Evolutionary conservation across 2,888 invertebrate species (phyloP).

Genomic region (Hypena proboscidalis): DNA sequence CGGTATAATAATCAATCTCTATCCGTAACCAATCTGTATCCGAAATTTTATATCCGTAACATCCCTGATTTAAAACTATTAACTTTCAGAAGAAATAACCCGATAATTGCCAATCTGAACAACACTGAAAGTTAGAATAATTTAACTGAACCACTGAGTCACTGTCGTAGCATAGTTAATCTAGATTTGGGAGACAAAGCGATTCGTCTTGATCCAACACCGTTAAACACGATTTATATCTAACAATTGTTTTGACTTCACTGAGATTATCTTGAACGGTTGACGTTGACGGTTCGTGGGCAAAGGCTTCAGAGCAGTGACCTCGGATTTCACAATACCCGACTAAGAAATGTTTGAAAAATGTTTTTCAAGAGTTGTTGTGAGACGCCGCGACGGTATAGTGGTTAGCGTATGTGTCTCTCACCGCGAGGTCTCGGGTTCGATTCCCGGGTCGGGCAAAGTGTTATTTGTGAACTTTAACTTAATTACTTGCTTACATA

Average conservation of each 20-base stretch:
- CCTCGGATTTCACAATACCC: too few species aligned
- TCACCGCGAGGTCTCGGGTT: too few species aligned
- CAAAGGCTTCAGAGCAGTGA: not conserved
- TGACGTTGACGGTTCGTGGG: slow-evolving; percentile 1
- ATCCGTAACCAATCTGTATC: too few species aligned
- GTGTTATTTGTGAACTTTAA: too few species aligned
- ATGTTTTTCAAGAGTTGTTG: too few species aligned
- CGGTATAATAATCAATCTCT: too few species aligned
- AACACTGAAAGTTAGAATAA: slow-evolving; percentile 40
- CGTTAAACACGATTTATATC: slow-evolving; percentile 44
- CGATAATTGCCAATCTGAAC: slow-evolving; percentile 22
- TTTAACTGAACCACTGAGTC: slow-evolving; percentile 33
- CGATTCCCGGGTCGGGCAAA: too few species aligned
- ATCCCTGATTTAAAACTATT: slow-evolving; percentile 24
- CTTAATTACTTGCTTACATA: too few species aligned
- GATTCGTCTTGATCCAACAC: slow-evolving; percentile 46
- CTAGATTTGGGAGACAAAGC: slow-evolving; percentile 47
- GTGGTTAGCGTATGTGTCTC: too few species aligned
- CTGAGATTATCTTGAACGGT: slow-evolving; percentile 7
- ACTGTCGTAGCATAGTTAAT: slow-evolving; percentile 41
- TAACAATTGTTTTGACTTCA: slow-evolving; percentile 34
- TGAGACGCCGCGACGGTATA: too few species aligned
- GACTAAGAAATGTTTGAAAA: too few species aligned
- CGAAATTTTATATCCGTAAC: too few species aligned
- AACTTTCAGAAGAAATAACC: slow-evolving; percentile 26